phyloP scores from a whole-genome alignment of 2,113 vertebrate genomes.

The mouse (Mus musculus) region DNA sequence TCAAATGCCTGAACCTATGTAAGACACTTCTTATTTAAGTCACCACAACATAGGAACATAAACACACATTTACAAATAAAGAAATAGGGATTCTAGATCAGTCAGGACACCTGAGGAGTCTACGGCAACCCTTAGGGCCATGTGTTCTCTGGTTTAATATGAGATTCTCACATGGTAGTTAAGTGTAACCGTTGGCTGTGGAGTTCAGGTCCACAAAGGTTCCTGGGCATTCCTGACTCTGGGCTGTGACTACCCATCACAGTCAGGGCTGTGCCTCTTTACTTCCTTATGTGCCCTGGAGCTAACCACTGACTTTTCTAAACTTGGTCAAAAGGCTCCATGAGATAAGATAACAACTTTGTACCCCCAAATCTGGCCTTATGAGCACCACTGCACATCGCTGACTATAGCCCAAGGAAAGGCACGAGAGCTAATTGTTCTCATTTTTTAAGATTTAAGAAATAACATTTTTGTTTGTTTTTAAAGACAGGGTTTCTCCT shows the following conservation, averaged over 20 bases:
- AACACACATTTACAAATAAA: background rate
- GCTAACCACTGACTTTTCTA: background rate
- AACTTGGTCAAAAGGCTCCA: background rate
- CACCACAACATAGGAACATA: background rate
- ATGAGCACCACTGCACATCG: fast-evolving
- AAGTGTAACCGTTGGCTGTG: background rate
- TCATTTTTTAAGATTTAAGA: background rate
- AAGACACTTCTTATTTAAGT: background rate
- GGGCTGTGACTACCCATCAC: background rate
- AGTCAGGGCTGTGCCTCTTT: background rate
- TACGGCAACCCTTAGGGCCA: background rate
- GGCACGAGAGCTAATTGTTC: background rate
- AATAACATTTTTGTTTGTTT: background rate
- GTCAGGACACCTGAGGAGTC: background rate
- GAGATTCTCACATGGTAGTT: background rate
- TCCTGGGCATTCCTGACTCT: background rate
- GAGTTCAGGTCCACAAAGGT: background rate
- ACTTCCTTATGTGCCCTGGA: background rate
- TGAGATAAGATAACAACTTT: background rate
- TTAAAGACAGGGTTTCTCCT: background rate
- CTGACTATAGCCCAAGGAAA: fast-evolving
- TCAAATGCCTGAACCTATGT: background rate
- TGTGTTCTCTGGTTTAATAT: background rate
- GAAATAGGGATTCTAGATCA: background rate
- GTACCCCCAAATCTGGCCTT: background rate